Conservation (phyloP, 1,140 invertebrate genomes). For the Acyrthosiphon pisum region DNA sequence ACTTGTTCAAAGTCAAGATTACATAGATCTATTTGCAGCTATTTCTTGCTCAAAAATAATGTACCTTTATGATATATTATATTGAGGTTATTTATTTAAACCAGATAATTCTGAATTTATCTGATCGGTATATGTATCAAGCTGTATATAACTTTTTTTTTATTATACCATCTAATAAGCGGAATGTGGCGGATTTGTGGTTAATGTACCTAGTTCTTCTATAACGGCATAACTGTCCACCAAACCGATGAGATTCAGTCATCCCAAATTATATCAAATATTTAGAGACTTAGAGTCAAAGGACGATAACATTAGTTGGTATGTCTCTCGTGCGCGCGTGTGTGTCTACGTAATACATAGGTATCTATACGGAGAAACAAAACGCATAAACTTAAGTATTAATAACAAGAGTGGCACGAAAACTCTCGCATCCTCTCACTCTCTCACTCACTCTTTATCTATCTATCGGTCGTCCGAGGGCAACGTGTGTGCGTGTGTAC, state of each 20-base stretch:
- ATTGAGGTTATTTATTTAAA: too few relatives aligned
- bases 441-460: neutral
- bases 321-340: neutral
- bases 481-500: neutral
- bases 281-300: neutral
- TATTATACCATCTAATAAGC: neutral
- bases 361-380: neutral
- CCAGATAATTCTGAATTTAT: too few relatives aligned
- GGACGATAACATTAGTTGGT: neutral
- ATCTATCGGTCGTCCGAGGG: neutral
- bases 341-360: neutral
- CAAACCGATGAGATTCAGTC: neutral
- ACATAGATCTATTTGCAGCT: too few relatives aligned
- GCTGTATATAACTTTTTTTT: neutral
- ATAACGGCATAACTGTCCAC: neutral
- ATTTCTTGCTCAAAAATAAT: too few relatives aligned
- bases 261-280: neutral
- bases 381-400: neutral
- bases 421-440: neutral
- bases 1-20: too few relatives aligned
- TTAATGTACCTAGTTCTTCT: neutral
- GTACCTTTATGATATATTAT: too few relatives aligned
- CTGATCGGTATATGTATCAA: neutral
- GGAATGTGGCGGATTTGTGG: neutral
- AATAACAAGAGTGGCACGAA: neutral